Conservation (phyloP, 2,888 invertebrate species). For the Ashinkailepas kermadecensis region DNA sequence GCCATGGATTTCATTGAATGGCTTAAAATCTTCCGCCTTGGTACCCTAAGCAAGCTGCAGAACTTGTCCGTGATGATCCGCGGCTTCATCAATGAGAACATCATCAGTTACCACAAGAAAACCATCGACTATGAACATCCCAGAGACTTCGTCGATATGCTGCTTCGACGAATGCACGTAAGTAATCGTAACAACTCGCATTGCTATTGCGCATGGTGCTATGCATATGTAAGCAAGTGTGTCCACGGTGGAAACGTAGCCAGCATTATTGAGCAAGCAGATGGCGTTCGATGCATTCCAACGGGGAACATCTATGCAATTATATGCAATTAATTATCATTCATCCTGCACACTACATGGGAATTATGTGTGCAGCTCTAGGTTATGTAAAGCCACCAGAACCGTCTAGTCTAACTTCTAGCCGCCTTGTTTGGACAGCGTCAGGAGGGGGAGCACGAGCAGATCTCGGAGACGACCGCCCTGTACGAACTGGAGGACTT, state of each 20-base stretch:
- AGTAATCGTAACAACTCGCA: slow-evolving; percentile 8
- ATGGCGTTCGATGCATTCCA: too few species aligned
- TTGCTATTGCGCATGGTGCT: too few species aligned
- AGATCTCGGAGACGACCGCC: slow-evolving; percentile 63
- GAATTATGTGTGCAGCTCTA: too few species aligned
- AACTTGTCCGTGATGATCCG: slow-evolving; percentile 63
- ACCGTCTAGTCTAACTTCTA: too few species aligned
- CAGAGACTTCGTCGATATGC: slow-evolving; percentile 69
- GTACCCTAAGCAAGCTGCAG: slow-evolving; percentile 59
- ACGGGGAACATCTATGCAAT: too few species aligned
- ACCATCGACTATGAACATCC: slow-evolving; percentile 44
- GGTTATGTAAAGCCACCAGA: too few species aligned
- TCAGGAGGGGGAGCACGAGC: slow-evolving; percentile 34
- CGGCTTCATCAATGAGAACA: slow-evolving; percentile 62
- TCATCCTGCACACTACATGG: too few species aligned
- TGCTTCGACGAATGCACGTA: slow-evolving; percentile 58
- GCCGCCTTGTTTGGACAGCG: slow-evolving; percentile 20
- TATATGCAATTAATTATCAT: too few species aligned
- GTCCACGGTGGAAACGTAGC: too few species aligned
- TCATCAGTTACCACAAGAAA: slow-evolving; percentile 49
- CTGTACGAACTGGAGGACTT: slow-evolving; percentile 61
- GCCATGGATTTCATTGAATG: slow-evolving; percentile 79
- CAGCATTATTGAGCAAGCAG: too few species aligned
- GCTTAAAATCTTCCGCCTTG: slow-evolving; percentile 62
- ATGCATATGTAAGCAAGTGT: too few species aligned